Conservation (phyloP, 2,888 invertebrate genomes). For the Pseudococcus jackbeardsleyi region DNA sequence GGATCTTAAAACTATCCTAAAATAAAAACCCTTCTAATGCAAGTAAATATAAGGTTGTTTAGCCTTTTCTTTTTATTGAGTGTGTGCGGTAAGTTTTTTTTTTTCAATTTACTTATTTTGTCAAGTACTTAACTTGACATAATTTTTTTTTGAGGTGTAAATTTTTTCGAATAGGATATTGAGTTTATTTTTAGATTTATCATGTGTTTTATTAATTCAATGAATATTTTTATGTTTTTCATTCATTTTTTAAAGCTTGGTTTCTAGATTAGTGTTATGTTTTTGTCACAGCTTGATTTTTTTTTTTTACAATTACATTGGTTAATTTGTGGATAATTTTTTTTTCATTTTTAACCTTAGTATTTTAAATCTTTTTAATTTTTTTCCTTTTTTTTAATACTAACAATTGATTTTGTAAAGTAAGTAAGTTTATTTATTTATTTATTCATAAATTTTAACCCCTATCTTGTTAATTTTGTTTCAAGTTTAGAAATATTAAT, state of each 20-base stretch:
- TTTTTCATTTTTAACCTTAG: background rate
- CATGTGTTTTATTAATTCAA: no score
- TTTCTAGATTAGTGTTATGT: no score
- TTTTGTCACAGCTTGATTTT: no score
- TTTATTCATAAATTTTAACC: background rate
- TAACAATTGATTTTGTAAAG: background rate
- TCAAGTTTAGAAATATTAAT: no score
- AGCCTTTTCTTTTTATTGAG: background rate
- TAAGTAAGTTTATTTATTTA: background rate
- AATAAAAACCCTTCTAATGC: no score
- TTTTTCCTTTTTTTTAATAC: background rate
- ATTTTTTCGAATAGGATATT: no score
- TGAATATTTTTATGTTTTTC: no score
- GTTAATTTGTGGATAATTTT: background rate
- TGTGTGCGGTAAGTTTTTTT: conserved; percentile 8
- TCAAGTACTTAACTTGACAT: no score
- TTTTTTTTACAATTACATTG: background rate
- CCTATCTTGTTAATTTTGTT: no score
- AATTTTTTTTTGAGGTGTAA: no score
- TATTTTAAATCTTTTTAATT: background rate
- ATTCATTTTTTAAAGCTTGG: background rate
- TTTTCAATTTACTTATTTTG: background rate
- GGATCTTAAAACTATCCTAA: no score
- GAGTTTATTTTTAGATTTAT: no score
- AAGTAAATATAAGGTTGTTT: background rate